phyloP scores from a whole-genome alignment of 2,797 vertebrate genomes.

The Melanotaenia boesemani region DNA sequence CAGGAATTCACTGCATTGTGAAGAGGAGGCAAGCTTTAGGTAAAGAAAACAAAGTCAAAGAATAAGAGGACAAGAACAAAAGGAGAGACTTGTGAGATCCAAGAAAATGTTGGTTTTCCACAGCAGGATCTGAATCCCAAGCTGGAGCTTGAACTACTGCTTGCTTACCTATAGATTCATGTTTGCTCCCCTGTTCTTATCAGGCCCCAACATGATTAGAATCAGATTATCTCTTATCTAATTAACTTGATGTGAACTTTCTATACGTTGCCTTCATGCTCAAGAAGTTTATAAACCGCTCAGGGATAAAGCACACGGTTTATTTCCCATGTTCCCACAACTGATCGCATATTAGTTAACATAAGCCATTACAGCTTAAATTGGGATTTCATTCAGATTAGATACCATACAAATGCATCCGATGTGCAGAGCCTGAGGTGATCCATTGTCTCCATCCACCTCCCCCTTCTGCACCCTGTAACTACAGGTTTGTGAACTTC shows the following conservation, averaged over 20 bases:
- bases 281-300: constrained; percentile 57
- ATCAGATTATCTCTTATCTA: constrained; percentile 50
- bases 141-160: background rate
- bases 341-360: constrained; percentile 63
- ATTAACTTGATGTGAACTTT: constrained; percentile 36
- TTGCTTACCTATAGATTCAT: constrained; percentile 18
- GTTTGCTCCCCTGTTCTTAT: constrained; percentile 38
- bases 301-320: constrained; percentile 54
- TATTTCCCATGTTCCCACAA: constrained; percentile 59
- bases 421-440: constrained; percentile 32
- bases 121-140: background rate
- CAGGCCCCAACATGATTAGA: constrained; percentile 21
- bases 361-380: constrained; percentile 63
- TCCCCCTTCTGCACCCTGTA: background rate
- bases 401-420: constrained; percentile 27
- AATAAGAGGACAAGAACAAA: constrained; percentile 47
- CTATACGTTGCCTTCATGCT: constrained; percentile 33
- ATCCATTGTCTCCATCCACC: constrained; percentile 24
- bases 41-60: constrained; percentile 43
- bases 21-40: constrained; percentile 20
- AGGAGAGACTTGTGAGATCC: background rate
- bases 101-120: background rate
- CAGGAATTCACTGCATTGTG: constrained; percentile 28
- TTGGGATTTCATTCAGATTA: constrained; percentile 57
- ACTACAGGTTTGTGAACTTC: constrained; percentile 42